Evolutionary conservation across 1,140 invertebrate species (phyloP).

Genomic region (Diorhabda sublineata): DNA sequence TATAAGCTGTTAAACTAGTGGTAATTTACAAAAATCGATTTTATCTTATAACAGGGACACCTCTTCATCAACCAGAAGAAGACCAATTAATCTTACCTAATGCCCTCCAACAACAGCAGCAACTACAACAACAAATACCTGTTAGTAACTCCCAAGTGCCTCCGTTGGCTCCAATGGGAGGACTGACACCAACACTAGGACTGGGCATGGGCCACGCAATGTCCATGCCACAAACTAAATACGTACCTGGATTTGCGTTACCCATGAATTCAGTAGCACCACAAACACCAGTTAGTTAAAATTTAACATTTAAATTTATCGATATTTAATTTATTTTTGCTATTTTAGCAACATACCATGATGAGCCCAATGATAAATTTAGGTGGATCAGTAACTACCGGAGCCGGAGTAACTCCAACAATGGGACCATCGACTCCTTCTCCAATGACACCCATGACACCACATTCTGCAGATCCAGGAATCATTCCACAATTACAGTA

Average conservation of each 20-base stretch:
- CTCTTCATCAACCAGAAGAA: constrained; percentile 85
- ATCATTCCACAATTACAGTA: constrained; percentile 93
- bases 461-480: constrained; percentile 88
- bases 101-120: constrained; percentile 66
- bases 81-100: constrained; percentile 81
- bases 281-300: constrained; percentile 71
- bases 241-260: constrained; percentile 61
- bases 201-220: constrained; percentile 54
- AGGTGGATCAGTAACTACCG: constrained; percentile 53
- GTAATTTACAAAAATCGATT: too few species aligned
- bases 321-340: not conserved
- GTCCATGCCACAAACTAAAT: constrained; percentile 64
- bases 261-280: constrained; percentile 77
- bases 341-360: constrained; percentile 73
- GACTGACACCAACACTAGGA: constrained; percentile 50
- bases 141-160: constrained; percentile 47
- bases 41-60: constrained; percentile 58
- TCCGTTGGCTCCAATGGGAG: constrained; percentile 57
- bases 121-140: constrained; percentile 64
- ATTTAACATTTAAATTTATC: not conserved
- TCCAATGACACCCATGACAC: constrained; percentile 91
- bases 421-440: constrained; percentile 72
- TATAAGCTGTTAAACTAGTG: too few species aligned
- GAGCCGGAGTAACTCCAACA: constrained; percentile 50
- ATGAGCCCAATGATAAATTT: constrained; percentile 63